Evolutionary conservation across 2,797 vertebrate genomes (phyloP), one percentile per base, ranked within the genome.

Genomic region (Columba guinea): DNA sequence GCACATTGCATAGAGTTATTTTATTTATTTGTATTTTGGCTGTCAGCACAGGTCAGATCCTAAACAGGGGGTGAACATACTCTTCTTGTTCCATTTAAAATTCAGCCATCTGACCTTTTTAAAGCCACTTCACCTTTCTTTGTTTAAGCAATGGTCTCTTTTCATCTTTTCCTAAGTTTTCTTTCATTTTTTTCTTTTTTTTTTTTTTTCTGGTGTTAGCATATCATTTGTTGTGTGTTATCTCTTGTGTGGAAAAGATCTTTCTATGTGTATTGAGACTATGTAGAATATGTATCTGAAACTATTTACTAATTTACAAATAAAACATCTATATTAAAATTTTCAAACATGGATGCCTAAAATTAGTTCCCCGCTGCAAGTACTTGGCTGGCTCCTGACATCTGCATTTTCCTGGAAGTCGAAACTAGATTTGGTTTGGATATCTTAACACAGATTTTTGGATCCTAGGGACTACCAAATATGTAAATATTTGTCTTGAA

Each of bases 191-290:
- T 35, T 2, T 6, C 24, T 35, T 2, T 5, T 17, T 63, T 59
- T 53, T 74, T 35, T 77, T 17, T 63, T 59, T 64, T 69, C 30
- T 73, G 17, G 6, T 23, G 2, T 70, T 37, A 7, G 7, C 10
- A 10, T 78, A n/a, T 52, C 7, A 18, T 7, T 68, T 75, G 23
- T 39, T 60, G 28, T 80, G 7, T 35, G 58, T 52, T 39, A 1
- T 22, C 7, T 49, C 7, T 53, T 12, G 7, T 27, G 9, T 89
- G 37, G 44, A 46, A 30, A 53, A 74, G 27, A 6, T 51, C 23
- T 48, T 23, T 8, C 13, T 22, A 0, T 58, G 4, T 62, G 2
- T 28, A 1, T 34, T 74, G 10, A n/a, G 30, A 6, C 18, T 70
- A 4, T 5, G 2, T 26, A n/a, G 30, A 6, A 16, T 70, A 4